Evolutionary conservation across 2,888 invertebrate species (phyloP).

Genomic region (Blomia tropicalis): DNA sequence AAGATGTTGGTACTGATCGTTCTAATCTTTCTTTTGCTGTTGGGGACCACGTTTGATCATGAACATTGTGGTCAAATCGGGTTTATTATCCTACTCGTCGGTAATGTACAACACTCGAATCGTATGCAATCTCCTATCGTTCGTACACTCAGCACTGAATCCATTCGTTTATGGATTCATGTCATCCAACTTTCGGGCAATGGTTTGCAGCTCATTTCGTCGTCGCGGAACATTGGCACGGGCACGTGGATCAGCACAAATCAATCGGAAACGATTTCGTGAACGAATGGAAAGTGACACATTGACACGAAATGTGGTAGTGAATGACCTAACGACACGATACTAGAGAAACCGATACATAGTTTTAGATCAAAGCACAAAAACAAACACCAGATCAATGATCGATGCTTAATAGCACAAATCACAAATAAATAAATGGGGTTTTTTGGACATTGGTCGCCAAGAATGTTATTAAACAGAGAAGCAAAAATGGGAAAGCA

Average conservation of each 20-base stretch:
- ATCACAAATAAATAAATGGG: no score
- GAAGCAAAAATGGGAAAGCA: no score
- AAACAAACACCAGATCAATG: no score
- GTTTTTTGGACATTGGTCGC: no score
- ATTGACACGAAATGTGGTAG: no score
- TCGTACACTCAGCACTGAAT: constrained; percentile 37
- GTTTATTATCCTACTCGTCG: constrained; percentile 32
- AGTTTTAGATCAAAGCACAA: no score
- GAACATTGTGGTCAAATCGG: constrained; percentile 36
- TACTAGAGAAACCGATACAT: no score
- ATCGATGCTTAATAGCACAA: no score
- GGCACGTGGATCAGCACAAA: background rate
- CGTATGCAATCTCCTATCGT: constrained; percentile 35
- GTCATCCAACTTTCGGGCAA: constrained; percentile 35
- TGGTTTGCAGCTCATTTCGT: constrained; percentile 27
- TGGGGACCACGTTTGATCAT: constrained; percentile 41
- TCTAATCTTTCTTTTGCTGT: constrained; percentile 38
- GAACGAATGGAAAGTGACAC: no score
- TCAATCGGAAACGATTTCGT: no score
- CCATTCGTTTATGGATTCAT: constrained; percentile 37
- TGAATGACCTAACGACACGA: no score
- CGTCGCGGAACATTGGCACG: background rate
- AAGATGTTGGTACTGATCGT: constrained; percentile 43
- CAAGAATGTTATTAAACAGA: no score
- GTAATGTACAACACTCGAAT: constrained; percentile 34